Base-by-base conservation (phyloP, 2,113 vertebrate genomes). In the Baryphthengus martii region DNA sequence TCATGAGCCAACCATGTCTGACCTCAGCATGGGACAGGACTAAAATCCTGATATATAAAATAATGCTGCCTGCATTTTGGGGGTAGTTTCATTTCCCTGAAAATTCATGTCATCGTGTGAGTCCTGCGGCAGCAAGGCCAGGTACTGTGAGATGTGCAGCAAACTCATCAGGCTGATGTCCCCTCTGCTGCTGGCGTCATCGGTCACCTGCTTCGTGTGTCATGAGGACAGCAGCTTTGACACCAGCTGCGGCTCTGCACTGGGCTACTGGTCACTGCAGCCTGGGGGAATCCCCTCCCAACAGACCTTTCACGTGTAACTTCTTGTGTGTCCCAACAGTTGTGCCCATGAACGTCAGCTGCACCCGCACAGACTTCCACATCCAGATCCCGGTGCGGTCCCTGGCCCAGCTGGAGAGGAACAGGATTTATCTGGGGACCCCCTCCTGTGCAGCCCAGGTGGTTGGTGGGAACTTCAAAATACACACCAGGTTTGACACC, bases 361-460 rank as follows among this genome's bases (percentile, higher is more conserved):
- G 99, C 97, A 99, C 99, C 50, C 98, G 99, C 90, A 99, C 98
- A 0, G 99, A 99, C 74, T 99, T 99, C 97, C 98, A 99, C 97
- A 99, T 99, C 89, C 97, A 99, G 97, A 99, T 99, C 92, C 97
- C 99, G 0, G 79, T 98, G 56, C 98, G 98, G 93, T 98, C 98
- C 8, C 95, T 99, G 94, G 98, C 98, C 23, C 98, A 98, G 29
- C 96, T 99, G 97, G 98, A 98, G 74, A 98, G 98, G 29, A 99
- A 98, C 17, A 98, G 97, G 80, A 98, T 99, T 96, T 99, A 99
- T 95, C 77, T 99, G 96, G 99, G 99, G 65, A 98, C 97, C 26
- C 99, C 98, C 0, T 97, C 98, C 94, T 99, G 99, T 71, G 80
- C 97, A 0, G 98, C 99, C 25, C 99, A 99, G 95, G 92, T 99